Evolutionary conservation across 2,797 vertebrate genomes (phyloP).

Genomic region (Luscinia megarhynchos): DNA sequence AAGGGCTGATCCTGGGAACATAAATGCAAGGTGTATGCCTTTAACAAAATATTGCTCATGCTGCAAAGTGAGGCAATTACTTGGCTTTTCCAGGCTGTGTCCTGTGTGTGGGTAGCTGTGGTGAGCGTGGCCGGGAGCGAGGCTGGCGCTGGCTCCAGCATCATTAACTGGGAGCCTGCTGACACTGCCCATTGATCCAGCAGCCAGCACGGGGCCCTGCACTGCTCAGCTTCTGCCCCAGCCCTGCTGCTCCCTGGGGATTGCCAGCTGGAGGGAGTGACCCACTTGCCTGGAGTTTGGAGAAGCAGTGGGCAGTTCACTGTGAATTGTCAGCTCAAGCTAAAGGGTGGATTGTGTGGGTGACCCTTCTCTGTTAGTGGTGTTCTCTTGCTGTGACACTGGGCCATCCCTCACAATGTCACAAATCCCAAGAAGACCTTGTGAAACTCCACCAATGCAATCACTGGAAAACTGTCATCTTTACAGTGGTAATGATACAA

Average conservation of each 20-base stretch:
- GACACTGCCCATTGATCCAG: slow-evolving; percentile 79
- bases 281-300: slow-evolving; percentile 55
- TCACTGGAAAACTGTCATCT: neutral
- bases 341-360: slow-evolving; percentile 9
- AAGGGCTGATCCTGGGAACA: slow-evolving; percentile 32
- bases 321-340: slow-evolving; percentile 65
- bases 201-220: slow-evolving; percentile 62
- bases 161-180: slow-evolving; percentile 82
- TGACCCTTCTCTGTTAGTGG: neutral
- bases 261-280: slow-evolving; percentile 62
- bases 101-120: slow-evolving; percentile 47
- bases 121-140: slow-evolving; percentile 71
- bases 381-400: neutral
- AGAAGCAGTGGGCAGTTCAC: slow-evolving; percentile 57
- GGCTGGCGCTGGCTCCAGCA: slow-evolving; percentile 64
- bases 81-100: slow-evolving; percentile 61
- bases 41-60: neutral
- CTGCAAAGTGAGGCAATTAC: slow-evolving; percentile 77
- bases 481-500: neutral
- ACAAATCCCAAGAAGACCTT: slow-evolving; percentile 29
- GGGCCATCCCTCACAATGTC: slow-evolving; percentile 13
- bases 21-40: slow-evolving; percentile 47
- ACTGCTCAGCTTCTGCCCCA: slow-evolving; percentile 41
- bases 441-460: neutral
- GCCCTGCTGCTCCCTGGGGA: slow-evolving; percentile 70